phyloP scores from a whole-genome alignment of 2,797 vertebrate genomes.

The Xyrichtys novacula region DNA sequence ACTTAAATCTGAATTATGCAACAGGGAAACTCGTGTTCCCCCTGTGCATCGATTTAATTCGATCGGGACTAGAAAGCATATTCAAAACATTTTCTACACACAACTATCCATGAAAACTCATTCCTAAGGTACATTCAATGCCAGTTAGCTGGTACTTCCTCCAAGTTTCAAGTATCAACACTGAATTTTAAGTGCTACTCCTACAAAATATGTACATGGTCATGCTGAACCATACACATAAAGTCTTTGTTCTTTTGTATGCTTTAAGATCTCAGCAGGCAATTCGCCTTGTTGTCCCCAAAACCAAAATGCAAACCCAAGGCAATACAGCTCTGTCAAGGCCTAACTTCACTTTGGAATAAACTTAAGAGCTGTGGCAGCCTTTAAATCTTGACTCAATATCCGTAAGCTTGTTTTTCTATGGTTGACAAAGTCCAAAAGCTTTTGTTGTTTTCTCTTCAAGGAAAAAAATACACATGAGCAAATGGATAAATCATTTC shows the following conservation, averaged over 20 bases:
- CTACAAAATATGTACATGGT: constrained; percentile 23
- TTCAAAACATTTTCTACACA: constrained; percentile 14
- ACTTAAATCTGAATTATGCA: constrained; percentile 43
- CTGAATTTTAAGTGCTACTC: constrained; percentile 15
- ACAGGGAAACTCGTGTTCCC: constrained; percentile 16
- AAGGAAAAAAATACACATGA: not conserved
- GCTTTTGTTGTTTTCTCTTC: constrained; percentile 15
- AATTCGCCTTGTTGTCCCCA: constrained; percentile 16
- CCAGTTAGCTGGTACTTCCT: not conserved
- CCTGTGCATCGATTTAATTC: constrained; percentile 33
- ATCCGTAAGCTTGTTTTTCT: constrained; percentile 2
- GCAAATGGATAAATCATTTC: no score
- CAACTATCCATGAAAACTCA: constrained; percentile 32
- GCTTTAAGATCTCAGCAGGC: constrained; percentile 28
- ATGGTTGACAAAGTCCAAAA: not conserved
- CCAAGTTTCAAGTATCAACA: not conserved
- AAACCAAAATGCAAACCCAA: constrained; percentile 28
- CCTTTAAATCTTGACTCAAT: not conserved
- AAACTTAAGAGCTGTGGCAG: constrained; percentile 1
- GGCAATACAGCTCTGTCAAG: constrained; percentile 17
- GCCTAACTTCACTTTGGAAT: constrained; percentile 3
- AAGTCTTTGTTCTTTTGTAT: constrained; percentile 22
- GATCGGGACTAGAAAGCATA: constrained; percentile 22
- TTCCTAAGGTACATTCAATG: constrained; percentile 34
- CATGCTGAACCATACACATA: constrained; percentile 8